Evolutionary conservation across 2,888 invertebrate genomes (phyloP), one percentile per base, ranked within the genome.

Genomic region (Psococerastis gibbosa): DNA sequence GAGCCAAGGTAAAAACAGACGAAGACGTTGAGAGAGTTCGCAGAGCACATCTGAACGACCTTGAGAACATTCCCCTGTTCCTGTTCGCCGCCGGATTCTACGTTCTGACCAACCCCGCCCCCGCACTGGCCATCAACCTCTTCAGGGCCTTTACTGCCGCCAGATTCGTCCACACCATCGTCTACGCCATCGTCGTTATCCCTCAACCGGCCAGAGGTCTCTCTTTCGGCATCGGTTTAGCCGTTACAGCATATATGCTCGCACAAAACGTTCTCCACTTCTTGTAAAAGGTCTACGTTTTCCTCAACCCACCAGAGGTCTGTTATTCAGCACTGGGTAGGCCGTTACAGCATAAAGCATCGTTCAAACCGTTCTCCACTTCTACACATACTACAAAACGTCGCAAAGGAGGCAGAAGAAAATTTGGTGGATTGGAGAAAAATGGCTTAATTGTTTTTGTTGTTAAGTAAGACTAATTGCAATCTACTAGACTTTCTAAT

Each of bases 41-140:
- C 48, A 76, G 77, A 52, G 77, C 75, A 9, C 77, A 79, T 55
- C 63, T 69, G 51, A 80, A 80, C 54, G 79, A 80, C 56, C 55
- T 79, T 57, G 79, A 79, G 60, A 80, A 78, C 57, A 77, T 80
- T 44, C 66, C 73, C 0, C 65, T 70, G 1, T 80, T 78, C 56
- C 66, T 75, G 56, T 52, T 74, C 11, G 57, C 73, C 22, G 72
- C 69, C 3, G 65, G 70, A 3, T 56, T 73, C 45, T 80, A 75
- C 60, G 54, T 74, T 45, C 62, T 70, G 20, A 75, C 74, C 0
- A 63, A 63, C 1, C 78, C 79, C 0, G 58, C 58, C 43, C 55
- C 60, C 4, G 55, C 52, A 46, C 42, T 66, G 1, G 74, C 75
- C 2, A 59, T 64, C 35, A 59, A 64, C 47, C 55, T 74, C 42